Evolutionary conservation across 1,140 invertebrate species (phyloP), one percentile per base, ranked within the genome.

Genomic region (Mylabris phalerata): DNA sequence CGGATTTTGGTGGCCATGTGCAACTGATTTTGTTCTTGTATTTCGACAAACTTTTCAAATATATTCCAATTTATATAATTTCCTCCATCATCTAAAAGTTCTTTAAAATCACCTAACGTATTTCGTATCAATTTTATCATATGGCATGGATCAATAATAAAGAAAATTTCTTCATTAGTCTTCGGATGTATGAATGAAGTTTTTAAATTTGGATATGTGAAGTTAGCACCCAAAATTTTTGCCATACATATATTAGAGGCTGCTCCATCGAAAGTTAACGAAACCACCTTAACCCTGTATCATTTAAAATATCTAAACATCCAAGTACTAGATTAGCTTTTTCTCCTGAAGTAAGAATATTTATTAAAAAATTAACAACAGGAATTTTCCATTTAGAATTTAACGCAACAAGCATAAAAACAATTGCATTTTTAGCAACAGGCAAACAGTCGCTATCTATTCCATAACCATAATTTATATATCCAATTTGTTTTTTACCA

Each of bases 51-150:
- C n/a, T 58, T 40, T 55, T 60, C 44, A 48, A 67, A 55, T 57
- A 51, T 62, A 9, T 56, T 10, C 65, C 65, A 69, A n/a, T 61
- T 43, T 9, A 69, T 65, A 9, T 25, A 13, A 6, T 59, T 24
- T 11, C 61, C 45, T 26, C 64, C 50, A 9, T n/a, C 40, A 55
- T 66, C 49, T 50, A 46, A 46, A 4, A 72, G 50, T 49, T 60
- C 19, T 69, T 57, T 57, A 42, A 61, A 62, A 10, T 60, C 50
- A 27, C 60, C 67, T 13, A 73, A 64, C 32, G 65, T 51, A 55
- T 74, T 75, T 44, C 72, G 7, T 69, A n/a, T 55, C 48, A 73
- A n/a, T 67, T 77, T 75, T 7, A 75, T 46, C 66, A 75, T 71
- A 55, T 75, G 73, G 45, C 71, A 75, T 13, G 70, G 49, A 55